phyloP scores from a whole-genome alignment of 2,797 vertebrate genomes.

The Carcharodon carcharias region DNA sequence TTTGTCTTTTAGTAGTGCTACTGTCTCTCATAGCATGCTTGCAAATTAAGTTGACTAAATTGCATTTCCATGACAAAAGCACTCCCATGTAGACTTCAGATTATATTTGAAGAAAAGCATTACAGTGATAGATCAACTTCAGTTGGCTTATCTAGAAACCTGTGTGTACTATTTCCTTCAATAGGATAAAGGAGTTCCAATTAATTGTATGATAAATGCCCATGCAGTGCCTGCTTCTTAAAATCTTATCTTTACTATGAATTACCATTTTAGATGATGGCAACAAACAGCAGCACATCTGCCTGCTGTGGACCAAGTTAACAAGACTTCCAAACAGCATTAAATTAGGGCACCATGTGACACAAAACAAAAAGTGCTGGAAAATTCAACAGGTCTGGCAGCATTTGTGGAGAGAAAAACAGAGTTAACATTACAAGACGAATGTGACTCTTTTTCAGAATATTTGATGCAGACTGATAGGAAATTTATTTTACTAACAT shows the following conservation, averaged over 20 bases:
- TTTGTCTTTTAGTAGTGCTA: background rate
- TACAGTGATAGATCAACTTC: background rate
- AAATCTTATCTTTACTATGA: background rate
- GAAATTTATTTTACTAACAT: background rate
- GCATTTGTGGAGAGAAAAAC: too few species aligned
- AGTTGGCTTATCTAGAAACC: background rate
- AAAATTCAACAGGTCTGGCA: too few species aligned
- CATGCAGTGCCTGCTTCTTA: background rate
- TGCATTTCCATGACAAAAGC: constrained; percentile 2
- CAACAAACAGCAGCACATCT: background rate
- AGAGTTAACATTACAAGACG: too few species aligned
- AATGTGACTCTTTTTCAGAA: too few species aligned
- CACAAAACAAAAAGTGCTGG: background rate
- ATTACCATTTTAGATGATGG: background rate
- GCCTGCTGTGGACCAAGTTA: background rate
- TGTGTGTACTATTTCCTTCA: background rate
- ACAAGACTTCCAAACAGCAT: background rate
- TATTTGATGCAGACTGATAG: too few species aligned
- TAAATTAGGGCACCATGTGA: background rate
- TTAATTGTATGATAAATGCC: background rate
- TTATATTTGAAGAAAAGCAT: background rate
- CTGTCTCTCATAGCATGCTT: background rate
- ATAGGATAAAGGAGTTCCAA: background rate
- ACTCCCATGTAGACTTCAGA: background rate
- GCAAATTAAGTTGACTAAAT: background rate